Conservation (phyloP, 2,113 vertebrate genomes). For the Trochalopteron elliotii region DNA sequence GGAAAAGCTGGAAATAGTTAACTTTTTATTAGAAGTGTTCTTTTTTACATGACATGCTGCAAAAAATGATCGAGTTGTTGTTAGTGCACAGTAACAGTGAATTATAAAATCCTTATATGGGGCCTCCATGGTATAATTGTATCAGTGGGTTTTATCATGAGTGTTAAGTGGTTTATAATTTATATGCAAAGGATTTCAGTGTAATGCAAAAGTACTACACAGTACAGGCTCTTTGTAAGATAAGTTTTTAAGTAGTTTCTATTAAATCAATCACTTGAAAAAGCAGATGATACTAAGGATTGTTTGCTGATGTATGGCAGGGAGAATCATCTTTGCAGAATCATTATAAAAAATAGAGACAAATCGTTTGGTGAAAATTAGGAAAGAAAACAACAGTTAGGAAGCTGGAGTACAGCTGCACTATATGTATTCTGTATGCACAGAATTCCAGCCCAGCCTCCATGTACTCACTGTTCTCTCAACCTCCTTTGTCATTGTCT, state of each 20-base stretch:
- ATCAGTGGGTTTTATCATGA: background rate
- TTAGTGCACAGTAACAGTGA: background rate
- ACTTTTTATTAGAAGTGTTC: background rate
- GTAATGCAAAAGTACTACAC: background rate
- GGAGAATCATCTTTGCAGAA: background rate
- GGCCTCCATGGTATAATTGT: background rate
- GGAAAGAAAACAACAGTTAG: background rate
- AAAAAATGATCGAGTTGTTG: background rate
- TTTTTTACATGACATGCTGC: background rate
- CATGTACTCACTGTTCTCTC: background rate
- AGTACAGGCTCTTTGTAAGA: background rate
- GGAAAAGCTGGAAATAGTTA: background rate
- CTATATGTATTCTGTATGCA: accelerated
- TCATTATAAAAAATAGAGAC: background rate
- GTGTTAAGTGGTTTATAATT: background rate
- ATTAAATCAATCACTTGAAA: background rate
- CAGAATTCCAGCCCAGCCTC: background rate
- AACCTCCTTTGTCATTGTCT: background rate
- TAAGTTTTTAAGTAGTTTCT: background rate
- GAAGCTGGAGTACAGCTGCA: background rate
- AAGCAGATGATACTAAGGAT: background rate
- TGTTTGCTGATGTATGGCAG: background rate
- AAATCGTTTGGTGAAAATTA: background rate
- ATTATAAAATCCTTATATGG: background rate
- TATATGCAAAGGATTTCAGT: background rate